These are phyloP conservation scores for Lasioglossum baleicum DNA, from an alignment of 1,140 invertebrate genomes.

Conservation along the genomic window DNA sequence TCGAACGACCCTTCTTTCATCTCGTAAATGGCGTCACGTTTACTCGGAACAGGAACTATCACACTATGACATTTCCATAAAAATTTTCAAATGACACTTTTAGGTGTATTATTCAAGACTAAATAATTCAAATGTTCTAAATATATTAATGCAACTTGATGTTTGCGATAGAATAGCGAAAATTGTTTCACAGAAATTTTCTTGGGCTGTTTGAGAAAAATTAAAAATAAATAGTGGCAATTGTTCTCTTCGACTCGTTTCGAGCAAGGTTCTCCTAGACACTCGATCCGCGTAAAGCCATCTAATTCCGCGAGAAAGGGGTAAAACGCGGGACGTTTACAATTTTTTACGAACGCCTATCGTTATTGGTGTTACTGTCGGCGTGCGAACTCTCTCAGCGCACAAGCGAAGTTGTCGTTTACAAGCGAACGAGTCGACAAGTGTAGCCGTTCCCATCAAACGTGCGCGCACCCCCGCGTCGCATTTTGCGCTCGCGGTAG, in stretches of 20 bases:
- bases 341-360: constrained; percentile 27
- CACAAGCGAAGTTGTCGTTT: constrained; percentile 39
- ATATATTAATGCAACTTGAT: no score
- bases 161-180: no score
- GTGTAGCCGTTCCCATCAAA: constrained; percentile 39
- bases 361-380: constrained; percentile 30
- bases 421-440: constrained; percentile 48
- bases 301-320: constrained; percentile 22
- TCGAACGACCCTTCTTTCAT: neutral
- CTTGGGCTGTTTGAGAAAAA: no score
- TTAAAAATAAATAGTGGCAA: neutral
- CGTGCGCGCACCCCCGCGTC: constrained; percentile 20
- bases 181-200: no score
- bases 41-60: no score
- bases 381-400: constrained; percentile 23
- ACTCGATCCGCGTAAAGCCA: constrained; percentile 20
- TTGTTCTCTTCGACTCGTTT: neutral
- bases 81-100: no score
- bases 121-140: no score
- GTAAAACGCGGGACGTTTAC: constrained; percentile 31
- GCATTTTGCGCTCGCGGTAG: constrained; percentile 42
- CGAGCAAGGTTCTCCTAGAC: neutral
- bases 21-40: no score
- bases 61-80: no score
- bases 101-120: no score